Evolutionary conservation across 2,797 vertebrate genomes (phyloP), one percentile per base, ranked within the genome.

Genomic region (Brachyrhaphis roseni): DNA sequence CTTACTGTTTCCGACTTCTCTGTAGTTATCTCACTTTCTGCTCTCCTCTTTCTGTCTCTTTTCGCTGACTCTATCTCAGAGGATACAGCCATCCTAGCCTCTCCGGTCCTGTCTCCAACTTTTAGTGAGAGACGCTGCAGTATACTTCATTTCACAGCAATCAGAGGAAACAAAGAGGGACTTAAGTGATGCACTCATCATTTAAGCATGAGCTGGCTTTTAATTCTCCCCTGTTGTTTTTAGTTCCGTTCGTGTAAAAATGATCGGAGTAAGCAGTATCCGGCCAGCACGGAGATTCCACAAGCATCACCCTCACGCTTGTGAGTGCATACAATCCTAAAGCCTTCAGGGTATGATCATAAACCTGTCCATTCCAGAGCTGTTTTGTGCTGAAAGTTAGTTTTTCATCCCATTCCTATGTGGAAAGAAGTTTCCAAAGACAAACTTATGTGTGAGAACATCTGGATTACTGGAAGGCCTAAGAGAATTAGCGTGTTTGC

Each of bases 141-240:
- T 81, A 81, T 82, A 81, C 84, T 83, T 88, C 80, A 86, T 90
- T 89, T 86, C 79, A 88, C 85, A 87, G 90, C 87, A 88, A 88
- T 90, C 86, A 84, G 73, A 87, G 80, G 85, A 91, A 89, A 90
- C 85, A 92, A 91, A 91, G 86, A 82, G 72, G 79, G 86, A 88
- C 86, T 89, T 90, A 71, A 86, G 86, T 78, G 86, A 89, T 90
- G 87, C 73, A 4, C 82, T 91, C 89, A 92, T 93, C 92, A 92
- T 90, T 94, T 92, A 91, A 90, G 79, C 93, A 93, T 86, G 85
- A 93, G 82, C 41, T 79, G 83, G 86, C 86, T 89, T 89, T 92
- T 89, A 91, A 87, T 76, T 85, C 86, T 90, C 78, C 71, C 68
- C 66, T 80, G 86, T 83, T 53, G 76, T 78, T 77, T 90, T 89